Percentiles rank a stretch among this genome's conserved stretches.
Evolutionary conservation across 2,797 vertebrate species (phyloP).

Genomic region (Coendou prehensilis): DNA sequence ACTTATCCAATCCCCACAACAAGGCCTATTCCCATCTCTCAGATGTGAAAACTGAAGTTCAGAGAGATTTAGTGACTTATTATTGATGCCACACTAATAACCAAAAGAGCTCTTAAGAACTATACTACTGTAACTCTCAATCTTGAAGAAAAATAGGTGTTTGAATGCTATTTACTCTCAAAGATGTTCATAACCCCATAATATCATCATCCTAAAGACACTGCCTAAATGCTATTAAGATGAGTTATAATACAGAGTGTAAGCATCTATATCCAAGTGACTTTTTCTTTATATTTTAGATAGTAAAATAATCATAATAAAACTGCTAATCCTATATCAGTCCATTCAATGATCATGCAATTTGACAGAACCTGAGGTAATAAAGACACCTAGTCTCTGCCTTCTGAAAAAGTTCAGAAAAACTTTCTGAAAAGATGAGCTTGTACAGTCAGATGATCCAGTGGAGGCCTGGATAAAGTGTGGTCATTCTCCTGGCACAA

Average conservation of each 20-base stretch:
- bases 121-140: conserved; percentile 57
- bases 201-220: conserved; percentile 48
- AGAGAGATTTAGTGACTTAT: conserved; percentile 57
- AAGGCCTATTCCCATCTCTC: conserved; percentile 54
- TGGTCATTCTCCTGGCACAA: conserved; percentile 64
- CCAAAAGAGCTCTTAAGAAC: conserved; percentile 18
- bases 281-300: conserved; percentile 57
- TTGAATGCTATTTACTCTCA: conserved; percentile 42
- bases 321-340: background rate
- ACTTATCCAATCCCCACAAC: conserved; percentile 2
- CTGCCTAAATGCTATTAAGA: conserved; percentile 18
- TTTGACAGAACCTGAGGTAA: conserved; percentile 41
- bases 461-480: background rate
- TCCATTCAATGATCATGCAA: background rate
- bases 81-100: conserved; percentile 5
- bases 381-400: background rate
- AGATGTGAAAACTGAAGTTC: conserved; percentile 67
- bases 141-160: conserved; percentile 54
- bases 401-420: background rate
- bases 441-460: background rate
- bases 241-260: background rate
- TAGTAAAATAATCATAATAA: conserved; percentile 47
- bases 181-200: conserved; percentile 17
- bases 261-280: conserved; percentile 2
- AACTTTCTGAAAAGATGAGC: conserved; percentile 11